Evolutionary conservation across 2,888 invertebrate genomes (phyloP), one percentile per base, ranked within the genome.

Genomic region (Oscheius myriophilus): DNA sequence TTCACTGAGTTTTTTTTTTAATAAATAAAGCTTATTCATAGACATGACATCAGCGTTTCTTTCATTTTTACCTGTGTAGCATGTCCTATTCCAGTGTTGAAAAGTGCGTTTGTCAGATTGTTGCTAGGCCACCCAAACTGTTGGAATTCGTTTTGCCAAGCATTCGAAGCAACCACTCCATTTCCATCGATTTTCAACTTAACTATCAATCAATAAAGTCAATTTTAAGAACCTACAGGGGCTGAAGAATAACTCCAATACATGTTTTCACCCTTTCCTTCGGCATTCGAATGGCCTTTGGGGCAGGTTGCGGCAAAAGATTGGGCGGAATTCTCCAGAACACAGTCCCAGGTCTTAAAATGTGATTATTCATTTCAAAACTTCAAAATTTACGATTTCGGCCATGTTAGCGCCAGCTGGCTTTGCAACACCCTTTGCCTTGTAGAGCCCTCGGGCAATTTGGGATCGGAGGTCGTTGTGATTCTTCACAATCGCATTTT

Each of bases 31-130:
- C n/a, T n/a, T n/a, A n/a, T n/a, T n/a, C n/a, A n/a, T n/a, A n/a
- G n/a, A n/a, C n/a, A n/a, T n/a, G n/a, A n/a, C n/a, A n/a, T n/a
- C n/a, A n/a, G n/a, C n/a, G n/a, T n/a, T n/a, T n/a, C n/a, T n/a
- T n/a, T n/a, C n/a, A n/a, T n/a, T n/a, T n/a, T n/a, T n/a, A n/a
- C 63, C 63, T 63, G 52, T 6, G 63, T 63, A 39, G 63, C 63
- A 43, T 63, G 63, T 12, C 53, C 63, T 18, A 63, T 53, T 4
- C 53, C 53, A 7, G 41, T n/a, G n/a, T 52, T 41, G 42, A 53
- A 63, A 14, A 42, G 41, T 7, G 18, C n/a, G 9, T 21, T 6
- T 9, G 63, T 53, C 7, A 52, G 25, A 23, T 14, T 53, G 12
- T 45, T 65, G 26, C 52, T 55, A 7, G 65, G 46, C 63, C 63